A percentile compares a stretch with the other conserved stretches of the same genome.
These are phyloP conservation scores for Parthenolecanium corni DNA, from an alignment of 2,888 invertebrate genomes.

Conservation along the genomic window DNA sequence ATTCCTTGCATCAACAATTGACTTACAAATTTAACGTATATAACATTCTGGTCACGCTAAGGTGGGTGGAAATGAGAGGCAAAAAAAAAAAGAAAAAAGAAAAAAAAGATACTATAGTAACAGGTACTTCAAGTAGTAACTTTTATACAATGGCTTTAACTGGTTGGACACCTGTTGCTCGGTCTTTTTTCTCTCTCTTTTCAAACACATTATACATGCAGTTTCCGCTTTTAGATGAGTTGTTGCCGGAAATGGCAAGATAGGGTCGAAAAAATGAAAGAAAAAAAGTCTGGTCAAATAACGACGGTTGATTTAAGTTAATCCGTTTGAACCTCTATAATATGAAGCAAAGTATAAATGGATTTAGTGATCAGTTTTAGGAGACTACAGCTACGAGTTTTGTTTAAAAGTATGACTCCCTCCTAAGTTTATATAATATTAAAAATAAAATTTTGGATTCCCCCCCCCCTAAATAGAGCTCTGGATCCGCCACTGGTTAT, in stretches of 20 bases:
- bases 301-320: background rate
- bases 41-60: slow-evolving; percentile 24
- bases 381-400: too few relatives aligned
- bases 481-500: too few relatives aligned
- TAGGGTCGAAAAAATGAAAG: background rate
- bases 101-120: slow-evolving; percentile 8
- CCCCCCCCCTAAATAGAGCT: too few relatives aligned
- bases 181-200: background rate
- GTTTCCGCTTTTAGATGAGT: slow-evolving; percentile 23
- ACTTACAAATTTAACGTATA: slow-evolving; percentile 8
- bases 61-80: slow-evolving; percentile 27
- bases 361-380: too few relatives aligned
- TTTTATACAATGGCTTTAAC: slow-evolving; percentile 13
- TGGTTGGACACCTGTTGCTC: slow-evolving; percentile 18
- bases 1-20: background rate
- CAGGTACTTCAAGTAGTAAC: slow-evolving; percentile 11
- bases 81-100: slow-evolving; percentile 5
- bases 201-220: slow-evolving; percentile 15
- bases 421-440: too few relatives aligned
- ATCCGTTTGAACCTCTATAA: background rate
- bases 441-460: too few relatives aligned
- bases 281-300: background rate
- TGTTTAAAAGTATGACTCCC: too few relatives aligned
- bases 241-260: slow-evolving; percentile 15
- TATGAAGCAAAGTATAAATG: background rate